Conservation (phyloP, 1,140 invertebrate genomes). For the Lineus longissimus region DNA sequence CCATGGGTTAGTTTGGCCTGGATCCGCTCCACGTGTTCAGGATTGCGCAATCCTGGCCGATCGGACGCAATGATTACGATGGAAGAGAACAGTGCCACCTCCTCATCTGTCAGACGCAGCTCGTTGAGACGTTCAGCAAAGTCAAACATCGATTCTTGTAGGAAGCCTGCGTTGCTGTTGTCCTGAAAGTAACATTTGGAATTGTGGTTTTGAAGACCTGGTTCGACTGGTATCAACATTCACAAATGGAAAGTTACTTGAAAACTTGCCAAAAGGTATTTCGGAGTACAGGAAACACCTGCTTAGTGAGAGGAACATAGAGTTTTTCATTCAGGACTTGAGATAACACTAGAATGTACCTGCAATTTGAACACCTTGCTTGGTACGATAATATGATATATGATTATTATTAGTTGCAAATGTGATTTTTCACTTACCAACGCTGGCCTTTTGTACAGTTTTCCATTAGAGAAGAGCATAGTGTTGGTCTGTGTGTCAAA, state of each 20-base stretch:
- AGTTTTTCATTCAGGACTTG: too few species aligned
- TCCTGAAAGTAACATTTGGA: conserved; percentile 29
- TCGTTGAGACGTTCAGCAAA: conserved; percentile 50
- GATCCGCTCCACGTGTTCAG: conserved; percentile 87
- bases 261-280: neutral
- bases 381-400: too few species aligned
- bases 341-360: too few species aligned
- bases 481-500: conserved; percentile 49
- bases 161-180: conserved; percentile 43
- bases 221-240: neutral
- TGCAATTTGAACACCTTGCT: too few species aligned
- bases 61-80: conserved; percentile 58
- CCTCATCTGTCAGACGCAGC: conserved; percentile 44
- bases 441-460: conserved; percentile 36
- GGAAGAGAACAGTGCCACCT: conserved; percentile 50
- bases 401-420: too few species aligned
- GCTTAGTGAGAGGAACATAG: too few species aligned
- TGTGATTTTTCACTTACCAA: too few species aligned
- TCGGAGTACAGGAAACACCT: too few species aligned
- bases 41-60: conserved; percentile 84
- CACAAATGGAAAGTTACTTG: neutral
- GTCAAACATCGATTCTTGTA: conserved; percentile 53
- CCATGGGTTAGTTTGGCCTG: conserved; percentile 81
- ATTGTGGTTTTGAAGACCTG: too few species aligned
- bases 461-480: conserved; percentile 50